phyloP scores from a whole-genome alignment of 2,888 invertebrate genomes.

The Coleophora deauratella region DNA sequence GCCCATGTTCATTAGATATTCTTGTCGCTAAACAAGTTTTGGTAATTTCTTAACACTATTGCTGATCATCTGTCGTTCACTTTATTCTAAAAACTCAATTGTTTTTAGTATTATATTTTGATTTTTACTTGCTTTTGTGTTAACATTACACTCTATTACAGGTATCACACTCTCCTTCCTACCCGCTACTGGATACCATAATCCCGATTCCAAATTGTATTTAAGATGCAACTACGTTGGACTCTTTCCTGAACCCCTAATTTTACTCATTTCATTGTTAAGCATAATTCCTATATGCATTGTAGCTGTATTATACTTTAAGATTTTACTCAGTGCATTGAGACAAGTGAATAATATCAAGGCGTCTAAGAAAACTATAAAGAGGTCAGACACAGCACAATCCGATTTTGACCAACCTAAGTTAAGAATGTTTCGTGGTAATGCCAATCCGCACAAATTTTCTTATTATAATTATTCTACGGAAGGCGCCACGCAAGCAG shows the following conservation, averaged over 20 bases:
- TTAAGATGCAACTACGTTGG: slow-evolving; percentile 72
- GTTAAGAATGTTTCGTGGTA: slow-evolving; percentile 47
- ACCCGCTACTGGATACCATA: slow-evolving; percentile 74
- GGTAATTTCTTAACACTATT: too few relatives aligned
- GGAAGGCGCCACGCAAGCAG: slow-evolving; percentile 19
- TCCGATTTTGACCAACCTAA: slow-evolving; percentile 27
- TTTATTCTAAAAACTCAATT: too few relatives aligned
- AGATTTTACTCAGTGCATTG: slow-evolving; percentile 74
- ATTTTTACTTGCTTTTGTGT: slow-evolving; percentile 16
- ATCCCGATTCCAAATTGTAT: slow-evolving; percentile 30
- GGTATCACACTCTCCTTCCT: slow-evolving; percentile 74
- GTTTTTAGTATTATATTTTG: slow-evolving; percentile 1
- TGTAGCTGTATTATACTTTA: slow-evolving; percentile 69
- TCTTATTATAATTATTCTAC: slow-evolving; percentile 22
- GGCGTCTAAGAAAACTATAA: slow-evolving; percentile 33
- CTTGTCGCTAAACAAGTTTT: too few relatives aligned
- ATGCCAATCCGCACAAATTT: slow-evolving; percentile 20
- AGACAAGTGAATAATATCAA: slow-evolving; percentile 52
- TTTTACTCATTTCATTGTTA: slow-evolving; percentile 69
- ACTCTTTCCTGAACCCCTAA: slow-evolving; percentile 68
- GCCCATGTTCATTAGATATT: too few relatives aligned
- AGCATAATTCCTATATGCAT: slow-evolving; percentile 67
- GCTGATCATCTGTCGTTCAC: too few relatives aligned
- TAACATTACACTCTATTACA: slow-evolving; percentile 28
- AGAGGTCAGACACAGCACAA: slow-evolving; percentile 13